A percentile compares a stretch with the other conserved stretches of the same genome.
Evolutionary conservation across 2,888 invertebrate genomes (phyloP).

Genomic region (Ophion slaviceki): DNA sequence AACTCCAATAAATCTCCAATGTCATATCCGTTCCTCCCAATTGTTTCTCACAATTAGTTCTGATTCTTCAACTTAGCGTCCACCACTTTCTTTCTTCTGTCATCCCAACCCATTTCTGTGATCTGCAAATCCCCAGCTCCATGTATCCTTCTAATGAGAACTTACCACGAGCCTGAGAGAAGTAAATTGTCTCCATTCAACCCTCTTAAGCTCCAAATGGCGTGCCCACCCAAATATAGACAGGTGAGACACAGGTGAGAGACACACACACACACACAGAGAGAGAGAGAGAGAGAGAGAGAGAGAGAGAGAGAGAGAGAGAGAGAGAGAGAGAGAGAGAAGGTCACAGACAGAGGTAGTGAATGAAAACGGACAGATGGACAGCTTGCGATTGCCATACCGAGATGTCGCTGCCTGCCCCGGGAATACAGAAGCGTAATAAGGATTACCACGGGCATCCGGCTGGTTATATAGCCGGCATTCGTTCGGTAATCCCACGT

Average conservation of each 20-base stretch:
- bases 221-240: background rate
- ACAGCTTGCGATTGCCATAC: constrained; percentile 30
- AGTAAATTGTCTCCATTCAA: constrained; percentile 16
- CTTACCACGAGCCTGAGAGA: constrained; percentile 20
- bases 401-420: constrained; percentile 18
- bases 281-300: background rate
- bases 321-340: background rate
- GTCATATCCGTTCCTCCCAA: background rate
- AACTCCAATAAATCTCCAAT: too few relatives aligned
- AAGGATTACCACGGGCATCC: constrained; percentile 64
- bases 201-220: background rate
- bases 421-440: constrained; percentile 43
- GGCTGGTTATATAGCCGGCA: constrained; percentile 51
- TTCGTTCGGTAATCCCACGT: constrained; percentile 72
- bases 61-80: background rate
- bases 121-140: background rate
- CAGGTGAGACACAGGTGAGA: background rate
- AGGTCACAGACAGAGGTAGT: background rate
- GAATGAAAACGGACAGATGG: constrained; percentile 14
- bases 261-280: background rate
- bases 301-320: constrained; percentile 1
- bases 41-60: background rate
- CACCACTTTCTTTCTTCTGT: background rate
- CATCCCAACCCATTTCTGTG: background rate
- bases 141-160: constrained; percentile 16